A percentile compares a stretch with the other conserved stretches of the same genome.
phyloP scores from a whole-genome alignment of 2,888 invertebrate species.

The Beris chalybata region DNA sequence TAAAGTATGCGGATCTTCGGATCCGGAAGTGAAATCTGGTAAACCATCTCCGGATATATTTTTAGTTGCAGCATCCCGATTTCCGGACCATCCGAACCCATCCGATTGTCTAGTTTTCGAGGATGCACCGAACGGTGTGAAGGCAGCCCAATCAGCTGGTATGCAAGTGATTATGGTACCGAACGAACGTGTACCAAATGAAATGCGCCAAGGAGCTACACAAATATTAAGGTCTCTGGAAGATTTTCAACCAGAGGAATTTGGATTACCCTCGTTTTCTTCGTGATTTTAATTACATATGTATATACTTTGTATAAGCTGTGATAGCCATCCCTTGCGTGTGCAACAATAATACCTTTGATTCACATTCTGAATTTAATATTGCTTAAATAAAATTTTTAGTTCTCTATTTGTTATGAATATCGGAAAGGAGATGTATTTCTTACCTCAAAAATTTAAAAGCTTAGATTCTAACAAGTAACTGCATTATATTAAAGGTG shows the following conservation, averaged over 20 bases:
- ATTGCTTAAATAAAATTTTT: no score
- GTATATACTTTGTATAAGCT: no score
- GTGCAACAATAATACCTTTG: no score
- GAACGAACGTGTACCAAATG: slow-evolving; percentile 60
- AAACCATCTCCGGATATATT: slow-evolving; percentile 92
- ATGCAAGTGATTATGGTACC: slow-evolving; percentile 90
- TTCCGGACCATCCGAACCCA: slow-evolving; percentile 67
- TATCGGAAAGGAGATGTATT: no score
- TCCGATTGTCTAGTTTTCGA: slow-evolving; percentile 79
- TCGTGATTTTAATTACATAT: neutral
- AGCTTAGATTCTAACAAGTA: no score
- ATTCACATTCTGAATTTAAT: no score
- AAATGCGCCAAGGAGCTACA: slow-evolving; percentile 64
- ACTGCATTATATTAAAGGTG: no score
- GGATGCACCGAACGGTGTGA: slow-evolving; percentile 89
- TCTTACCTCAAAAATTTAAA: no score
- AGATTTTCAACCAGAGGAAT: slow-evolving; percentile 79
- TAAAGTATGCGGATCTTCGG: slow-evolving; percentile 78
- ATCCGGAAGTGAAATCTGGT: slow-evolving; percentile 80
- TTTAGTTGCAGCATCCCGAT: slow-evolving; percentile 73
- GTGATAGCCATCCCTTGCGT: no score
- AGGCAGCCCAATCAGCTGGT: slow-evolving; percentile 74
- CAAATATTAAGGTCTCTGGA: slow-evolving; percentile 72
- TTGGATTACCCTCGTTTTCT: slow-evolving; percentile 78
- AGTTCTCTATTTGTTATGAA: no score